Percentiles rank a stretch among this genome's conserved stretches.
phyloP scores from a whole-genome alignment of 2,797 vertebrate species.

The Gambelia wislizenii region DNA sequence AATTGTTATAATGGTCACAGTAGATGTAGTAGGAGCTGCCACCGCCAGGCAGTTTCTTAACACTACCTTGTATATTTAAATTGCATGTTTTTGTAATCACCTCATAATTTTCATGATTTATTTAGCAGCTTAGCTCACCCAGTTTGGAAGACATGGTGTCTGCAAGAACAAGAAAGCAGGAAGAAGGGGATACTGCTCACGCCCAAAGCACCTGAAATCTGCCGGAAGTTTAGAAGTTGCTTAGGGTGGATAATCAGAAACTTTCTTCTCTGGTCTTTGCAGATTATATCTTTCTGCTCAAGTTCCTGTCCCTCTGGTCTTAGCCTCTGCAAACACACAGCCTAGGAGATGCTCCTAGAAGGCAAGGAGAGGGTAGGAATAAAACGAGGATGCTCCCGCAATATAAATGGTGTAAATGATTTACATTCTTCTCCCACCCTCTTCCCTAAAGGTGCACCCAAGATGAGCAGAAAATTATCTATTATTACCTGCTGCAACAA shows the following conservation, averaged over 20 bases:
- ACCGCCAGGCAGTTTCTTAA: neutral
- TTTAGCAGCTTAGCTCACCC: neutral
- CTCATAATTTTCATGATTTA: neutral
- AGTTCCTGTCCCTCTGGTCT: neutral
- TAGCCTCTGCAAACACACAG: neutral
- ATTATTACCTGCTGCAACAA: neutral
- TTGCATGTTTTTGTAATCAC: neutral
- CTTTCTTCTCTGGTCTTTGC: neutral
- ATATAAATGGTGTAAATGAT: neutral
- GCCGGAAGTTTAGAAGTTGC: neutral
- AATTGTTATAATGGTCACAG: too few species aligned
- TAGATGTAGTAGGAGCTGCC: too few species aligned
- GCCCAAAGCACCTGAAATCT: too few species aligned
- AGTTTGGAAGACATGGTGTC: neutral
- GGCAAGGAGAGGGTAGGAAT: neutral
- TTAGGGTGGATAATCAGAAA: neutral
- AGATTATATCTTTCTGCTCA: neutral
- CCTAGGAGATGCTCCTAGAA: neutral
- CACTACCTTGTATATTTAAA: neutral
- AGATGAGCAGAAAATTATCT: neutral
- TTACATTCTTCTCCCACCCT: neutral
- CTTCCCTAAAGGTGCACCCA: neutral
- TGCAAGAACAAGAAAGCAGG: neutral
- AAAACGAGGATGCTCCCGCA: neutral
- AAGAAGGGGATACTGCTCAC: neutral